Evolutionary conservation across 2,888 invertebrate species (phyloP).

Genomic region (Rhagium mordax): DNA sequence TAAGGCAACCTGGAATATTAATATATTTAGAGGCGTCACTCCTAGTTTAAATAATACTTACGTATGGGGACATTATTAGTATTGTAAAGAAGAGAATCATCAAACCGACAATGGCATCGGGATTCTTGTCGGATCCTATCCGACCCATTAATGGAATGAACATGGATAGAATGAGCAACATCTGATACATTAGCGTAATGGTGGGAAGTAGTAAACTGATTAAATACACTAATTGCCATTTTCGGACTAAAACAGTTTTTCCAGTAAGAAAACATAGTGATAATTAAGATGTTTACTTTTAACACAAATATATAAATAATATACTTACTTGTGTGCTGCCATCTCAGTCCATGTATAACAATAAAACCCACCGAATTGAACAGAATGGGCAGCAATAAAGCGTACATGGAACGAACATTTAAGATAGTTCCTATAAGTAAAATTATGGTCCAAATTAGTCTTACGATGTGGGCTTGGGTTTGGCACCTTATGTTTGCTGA

Average conservation of each 20-base stretch:
- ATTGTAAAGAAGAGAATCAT: conserved; percentile 66
- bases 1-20: conserved; percentile 59
- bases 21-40: neutral
- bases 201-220: conserved; percentile 58
- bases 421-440: conserved; percentile 60
- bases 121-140: conserved; percentile 69
- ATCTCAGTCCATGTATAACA: conserved; percentile 53
- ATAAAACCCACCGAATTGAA: conserved; percentile 63
- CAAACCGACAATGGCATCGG: conserved; percentile 69
- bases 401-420: conserved; percentile 63
- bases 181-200: conserved; percentile 59
- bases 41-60: conserved; percentile 53
- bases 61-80: conserved; percentile 66
- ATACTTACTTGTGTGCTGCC: conserved; percentile 59
- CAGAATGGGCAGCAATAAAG: conserved; percentile 62
- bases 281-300: no score
- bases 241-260: conserved; percentile 57
- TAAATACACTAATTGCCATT: conserved; percentile 63
- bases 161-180: conserved; percentile 54
- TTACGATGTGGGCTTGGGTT: conserved; percentile 61
- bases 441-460: conserved; percentile 65
- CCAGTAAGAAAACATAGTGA: no score
- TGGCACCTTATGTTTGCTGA: conserved; percentile 58
- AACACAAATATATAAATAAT: neutral
- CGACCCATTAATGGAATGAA: conserved; percentile 70